phyloP scores from a whole-genome alignment of 2,888 invertebrate genomes.

The Antitype chi region DNA sequence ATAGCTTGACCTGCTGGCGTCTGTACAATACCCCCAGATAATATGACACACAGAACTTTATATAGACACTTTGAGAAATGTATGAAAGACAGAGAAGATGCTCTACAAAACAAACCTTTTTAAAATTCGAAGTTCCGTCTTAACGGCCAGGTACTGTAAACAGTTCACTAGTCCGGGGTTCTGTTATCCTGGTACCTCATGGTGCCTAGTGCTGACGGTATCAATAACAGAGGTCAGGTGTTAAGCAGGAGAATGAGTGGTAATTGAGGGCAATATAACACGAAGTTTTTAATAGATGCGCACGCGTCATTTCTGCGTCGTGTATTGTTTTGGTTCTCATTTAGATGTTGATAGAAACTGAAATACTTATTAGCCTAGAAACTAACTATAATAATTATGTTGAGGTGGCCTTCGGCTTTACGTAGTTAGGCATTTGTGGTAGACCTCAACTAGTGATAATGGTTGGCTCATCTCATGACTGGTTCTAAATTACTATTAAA shows the following conservation, averaged over 20 bases:
- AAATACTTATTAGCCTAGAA: not conserved
- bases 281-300: slow-evolving; percentile 49
- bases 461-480: not conserved
- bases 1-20: no score
- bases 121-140: not conserved
- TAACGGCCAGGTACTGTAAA: no score
- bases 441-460: no score
- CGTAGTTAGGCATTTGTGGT: not conserved
- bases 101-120: not conserved
- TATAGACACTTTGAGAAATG: not conserved
- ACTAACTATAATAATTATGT: not conserved
- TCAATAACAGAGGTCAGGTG: slow-evolving; percentile 69
- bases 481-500: not conserved
- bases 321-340: slow-evolving; percentile 40
- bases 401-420: not conserved
- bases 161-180: slow-evolving; percentile 4
- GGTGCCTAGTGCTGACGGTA: slow-evolving; percentile 36
- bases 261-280: slow-evolving; percentile 73
- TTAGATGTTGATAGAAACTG: slow-evolving; percentile 25
- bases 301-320: slow-evolving; percentile 45
- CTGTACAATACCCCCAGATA: not conserved
- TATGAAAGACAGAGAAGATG: not conserved
- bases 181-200: slow-evolving; percentile 25
- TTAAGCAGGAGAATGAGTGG: slow-evolving; percentile 65
- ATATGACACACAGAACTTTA: not conserved